Evolutionary conservation across 37 sponge, comb jelly and placozoan genomes (phyloP).

Genomic region (Aphrocallistes beatrix): DNA sequence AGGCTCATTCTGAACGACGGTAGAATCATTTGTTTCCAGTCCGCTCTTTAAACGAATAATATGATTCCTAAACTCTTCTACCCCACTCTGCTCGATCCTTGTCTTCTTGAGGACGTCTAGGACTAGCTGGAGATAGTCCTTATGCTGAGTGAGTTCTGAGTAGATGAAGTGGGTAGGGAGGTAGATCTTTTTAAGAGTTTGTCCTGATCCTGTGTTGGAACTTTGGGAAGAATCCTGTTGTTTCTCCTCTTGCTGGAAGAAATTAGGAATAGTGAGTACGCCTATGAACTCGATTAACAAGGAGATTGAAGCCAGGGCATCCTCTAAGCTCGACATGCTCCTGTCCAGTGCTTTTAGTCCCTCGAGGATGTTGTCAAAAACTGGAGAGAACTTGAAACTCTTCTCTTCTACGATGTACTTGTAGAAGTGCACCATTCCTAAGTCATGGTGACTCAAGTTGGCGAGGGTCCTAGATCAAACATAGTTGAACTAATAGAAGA

Average conservation of each 20-base stretch:
- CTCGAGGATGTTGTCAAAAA: background rate
- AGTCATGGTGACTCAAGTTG: conserved; percentile 6
- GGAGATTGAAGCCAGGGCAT: background rate
- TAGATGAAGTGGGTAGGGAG: background rate
- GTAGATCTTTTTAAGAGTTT: background rate
- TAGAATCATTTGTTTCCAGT: background rate
- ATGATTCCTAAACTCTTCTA: conserved; percentile 8
- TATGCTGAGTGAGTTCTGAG: background rate
- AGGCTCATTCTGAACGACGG: background rate
- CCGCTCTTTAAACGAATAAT: background rate
- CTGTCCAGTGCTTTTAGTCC: background rate
- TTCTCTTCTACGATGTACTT: conserved; percentile 12
- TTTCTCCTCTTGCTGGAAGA: conserved; percentile 14
- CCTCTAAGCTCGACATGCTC: background rate
- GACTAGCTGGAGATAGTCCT: background rate
- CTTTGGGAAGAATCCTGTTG: background rate
- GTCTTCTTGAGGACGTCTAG: background rate
- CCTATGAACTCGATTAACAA: background rate
- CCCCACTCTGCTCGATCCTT: conserved; percentile 2
- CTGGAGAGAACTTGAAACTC: background rate
- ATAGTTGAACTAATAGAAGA: background rate
- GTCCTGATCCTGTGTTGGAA: background rate
- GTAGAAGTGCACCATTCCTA: background rate
- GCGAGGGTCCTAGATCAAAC: background rate
- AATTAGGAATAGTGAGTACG: background rate